Base-by-base conservation (phyloP, 1,140 invertebrate genomes). In the Centruroides sculpturatus region DNA sequence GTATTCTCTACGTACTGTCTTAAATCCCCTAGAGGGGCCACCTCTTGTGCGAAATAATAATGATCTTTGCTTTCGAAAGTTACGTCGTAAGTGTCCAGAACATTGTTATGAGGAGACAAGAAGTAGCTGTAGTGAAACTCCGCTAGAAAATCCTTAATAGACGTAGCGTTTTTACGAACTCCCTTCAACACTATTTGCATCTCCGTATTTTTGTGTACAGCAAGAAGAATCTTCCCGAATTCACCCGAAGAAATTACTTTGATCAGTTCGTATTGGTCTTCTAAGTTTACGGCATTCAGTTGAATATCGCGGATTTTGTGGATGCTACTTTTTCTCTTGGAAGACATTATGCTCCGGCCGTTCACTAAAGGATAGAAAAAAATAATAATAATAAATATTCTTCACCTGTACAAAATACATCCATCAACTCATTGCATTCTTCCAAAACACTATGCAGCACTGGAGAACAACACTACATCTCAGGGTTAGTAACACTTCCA, bases 211-310 rank as follows among this genome's bases (percentile, higher is more conserved):
- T 83, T 82, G 72, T 92, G 89, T 69, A 89, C 86, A 4, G 89
- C 87, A 51, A 92, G 72, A 61, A 91, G 76, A 64, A 92, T 89
- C 75, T 91, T 91, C n/a, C 89, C 88, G 69, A 91, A 92, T 87
- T 89, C 92, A 78, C 89, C 89, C 77, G 91, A 88, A n/a, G 88
- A 88, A n/a, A 92, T 87, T 64, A 90, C 89, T 79, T 90, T 87
- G 47, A 92, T 75, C 66, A 92, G 87, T 72, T 92, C 89, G 71
- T 92, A 92, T 72, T 92, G 86, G 72, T 88, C 86, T 51, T 83
- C 82, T 61, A 92, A 77, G 71, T 85, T 83, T 55, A 92, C 84
- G 85, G 46, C 13, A 23, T 64, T 61, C 35, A 70, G 50, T 47
- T 65, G 64, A 5, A 70, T 35, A 50, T 70, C 69, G 6, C 69